Percentiles rank a stretch among this genome's conserved stretches.
Conservation (phyloP, 2,797 vertebrate genomes). For the Lateolabrax maculatus region DNA sequence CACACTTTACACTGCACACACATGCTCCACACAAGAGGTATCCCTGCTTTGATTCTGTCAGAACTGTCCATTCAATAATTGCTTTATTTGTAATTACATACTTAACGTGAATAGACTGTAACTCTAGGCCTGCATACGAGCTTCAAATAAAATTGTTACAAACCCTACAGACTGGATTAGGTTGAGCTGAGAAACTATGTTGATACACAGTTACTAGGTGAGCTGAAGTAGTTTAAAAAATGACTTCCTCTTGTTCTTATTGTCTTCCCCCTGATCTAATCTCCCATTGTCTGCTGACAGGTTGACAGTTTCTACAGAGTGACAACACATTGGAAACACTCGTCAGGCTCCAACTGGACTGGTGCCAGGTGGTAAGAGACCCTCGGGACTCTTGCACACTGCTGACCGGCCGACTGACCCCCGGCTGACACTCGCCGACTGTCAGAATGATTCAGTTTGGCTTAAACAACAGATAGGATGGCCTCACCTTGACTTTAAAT, state of each 20-base stretch:
- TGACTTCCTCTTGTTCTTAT: slow-evolving; percentile 9
- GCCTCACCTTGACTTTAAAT: slow-evolving; percentile 10
- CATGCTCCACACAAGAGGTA: neutral
- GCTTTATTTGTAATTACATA: neutral
- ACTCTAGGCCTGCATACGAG: neutral
- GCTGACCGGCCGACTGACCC: neutral
- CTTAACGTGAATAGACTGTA: neutral
- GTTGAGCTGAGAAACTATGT: neutral
- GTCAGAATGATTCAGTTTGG: neutral
- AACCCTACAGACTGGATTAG: neutral
- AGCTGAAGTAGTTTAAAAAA: neutral
- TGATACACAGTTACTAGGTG: no score
- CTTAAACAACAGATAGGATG: neutral
- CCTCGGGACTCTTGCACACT: neutral
- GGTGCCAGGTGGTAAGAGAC: neutral
- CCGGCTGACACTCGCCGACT: neutral
- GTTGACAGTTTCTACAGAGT: neutral
- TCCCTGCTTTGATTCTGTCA: neutral
- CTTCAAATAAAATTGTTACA: neutral
- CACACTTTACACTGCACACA: neutral
- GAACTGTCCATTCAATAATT: neutral
- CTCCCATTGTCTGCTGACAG: neutral
- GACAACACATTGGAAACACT: neutral
- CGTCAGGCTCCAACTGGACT: slow-evolving; percentile 6
- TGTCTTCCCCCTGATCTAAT: neutral